Conservation (phyloP, 2,797 vertebrate species). For the Pagetopsis macropterus region DNA sequence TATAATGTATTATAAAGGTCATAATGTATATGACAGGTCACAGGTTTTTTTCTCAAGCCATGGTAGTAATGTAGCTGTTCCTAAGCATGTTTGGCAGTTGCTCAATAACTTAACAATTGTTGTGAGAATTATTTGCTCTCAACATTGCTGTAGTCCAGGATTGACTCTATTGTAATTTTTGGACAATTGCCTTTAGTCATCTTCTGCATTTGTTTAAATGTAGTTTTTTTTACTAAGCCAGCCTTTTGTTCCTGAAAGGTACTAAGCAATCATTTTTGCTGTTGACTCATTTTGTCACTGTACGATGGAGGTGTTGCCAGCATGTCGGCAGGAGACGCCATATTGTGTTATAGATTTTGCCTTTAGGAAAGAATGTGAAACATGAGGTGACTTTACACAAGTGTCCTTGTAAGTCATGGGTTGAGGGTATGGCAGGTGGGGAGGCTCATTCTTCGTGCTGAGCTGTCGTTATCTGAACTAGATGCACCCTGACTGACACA, state of each 20-base stretch:
- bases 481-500: constrained; percentile 39
- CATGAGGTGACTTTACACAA: constrained; percentile 20
- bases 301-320: constrained; percentile 16
- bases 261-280: background rate
- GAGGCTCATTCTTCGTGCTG: constrained; percentile 45
- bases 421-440: constrained; percentile 44
- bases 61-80: background rate
- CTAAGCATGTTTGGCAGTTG: background rate
- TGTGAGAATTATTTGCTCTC: background rate
- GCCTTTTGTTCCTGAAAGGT: background rate
- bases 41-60: background rate
- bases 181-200: background rate
- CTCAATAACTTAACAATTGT: background rate
- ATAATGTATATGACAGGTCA: background rate
- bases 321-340: constrained; percentile 39
- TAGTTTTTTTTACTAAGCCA: background rate
- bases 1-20: background rate
- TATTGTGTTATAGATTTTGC: constrained; percentile 33
- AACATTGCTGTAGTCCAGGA: background rate
- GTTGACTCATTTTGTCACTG: constrained; percentile 30
- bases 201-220: background rate
- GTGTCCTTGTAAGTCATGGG: constrained; percentile 45
- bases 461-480: constrained; percentile 25
- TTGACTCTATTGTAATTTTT: background rate
- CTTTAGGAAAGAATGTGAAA: constrained; percentile 27